Percentiles rank a stretch among this genome's conserved stretches.
These are phyloP conservation scores for Dicerorhinus sumatrensis DNA, from an alignment of 2,113 vertebrate species.

Conservation along the genomic window DNA sequence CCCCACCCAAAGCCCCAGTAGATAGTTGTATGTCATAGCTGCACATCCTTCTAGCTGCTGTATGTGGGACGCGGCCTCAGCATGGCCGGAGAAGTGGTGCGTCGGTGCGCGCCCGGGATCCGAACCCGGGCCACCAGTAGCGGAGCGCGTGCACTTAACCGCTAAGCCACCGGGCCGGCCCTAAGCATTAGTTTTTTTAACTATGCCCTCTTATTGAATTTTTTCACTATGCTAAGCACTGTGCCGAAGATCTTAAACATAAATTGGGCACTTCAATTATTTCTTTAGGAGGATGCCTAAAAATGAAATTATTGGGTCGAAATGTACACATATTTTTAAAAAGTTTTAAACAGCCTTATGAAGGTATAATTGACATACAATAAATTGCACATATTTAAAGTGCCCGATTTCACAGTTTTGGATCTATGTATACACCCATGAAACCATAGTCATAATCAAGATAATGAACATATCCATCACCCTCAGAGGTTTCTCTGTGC, in stretches of 20 bases:
- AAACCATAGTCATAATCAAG: not conserved
- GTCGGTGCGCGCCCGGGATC: too few relatives aligned
- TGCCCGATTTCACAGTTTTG: not conserved
- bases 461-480: not conserved
- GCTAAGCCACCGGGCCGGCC: too few relatives aligned
- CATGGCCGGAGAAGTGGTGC: too few relatives aligned
- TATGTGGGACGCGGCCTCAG: too few relatives aligned
- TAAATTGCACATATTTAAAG: not conserved
- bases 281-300: not conserved
- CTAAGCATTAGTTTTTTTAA: not conserved
- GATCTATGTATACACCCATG: not conserved
- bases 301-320: slow-evolving; percentile 40
- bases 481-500: not conserved
- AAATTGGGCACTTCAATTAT: slow-evolving; percentile 39
- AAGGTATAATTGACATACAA: not conserved
- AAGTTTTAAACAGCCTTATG: not conserved
- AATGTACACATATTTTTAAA: not conserved
- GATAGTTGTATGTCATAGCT: too few relatives aligned
- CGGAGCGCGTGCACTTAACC: too few relatives aligned
- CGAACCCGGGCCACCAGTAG: too few relatives aligned
- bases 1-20: too few relatives aligned
- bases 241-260: not conserved
- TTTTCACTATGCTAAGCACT: not conserved
- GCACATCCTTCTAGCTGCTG: too few relatives aligned
- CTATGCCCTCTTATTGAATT: not conserved